A percentile compares a stretch with the other conserved stretches of the same genome.
These are phyloP conservation scores for Melieria crassipennis DNA, from an alignment of 2,888 invertebrate species.

Conservation along the genomic window DNA sequence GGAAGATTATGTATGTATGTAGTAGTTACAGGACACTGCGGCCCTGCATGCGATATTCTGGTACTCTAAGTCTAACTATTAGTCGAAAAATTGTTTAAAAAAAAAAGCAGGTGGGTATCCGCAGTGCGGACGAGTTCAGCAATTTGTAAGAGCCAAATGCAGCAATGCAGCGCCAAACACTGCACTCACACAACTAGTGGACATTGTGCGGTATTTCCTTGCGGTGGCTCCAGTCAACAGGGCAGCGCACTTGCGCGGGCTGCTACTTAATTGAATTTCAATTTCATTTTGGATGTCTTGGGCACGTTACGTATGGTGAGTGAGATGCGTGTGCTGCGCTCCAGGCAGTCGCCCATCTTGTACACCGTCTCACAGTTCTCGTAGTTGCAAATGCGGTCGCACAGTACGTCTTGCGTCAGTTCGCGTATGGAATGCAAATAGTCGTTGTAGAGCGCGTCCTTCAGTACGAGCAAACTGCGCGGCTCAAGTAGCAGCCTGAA, in stretches of 20 bases:
- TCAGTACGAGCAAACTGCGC: conserved; percentile 86
- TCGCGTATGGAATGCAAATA: conserved; percentile 91
- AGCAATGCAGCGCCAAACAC: too few species aligned
- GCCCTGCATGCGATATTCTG: too few species aligned
- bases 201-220: too few species aligned
- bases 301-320: conserved; percentile 94
- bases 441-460: conserved; percentile 82
- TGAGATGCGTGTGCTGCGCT: conserved; percentile 85
- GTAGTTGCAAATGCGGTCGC: conserved; percentile 73
- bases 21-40: too few species aligned
- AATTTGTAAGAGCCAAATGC: too few species aligned
- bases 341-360: conserved; percentile 70
- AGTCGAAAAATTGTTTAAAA: too few species aligned
- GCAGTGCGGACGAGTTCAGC: too few species aligned
- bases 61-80: too few species aligned
- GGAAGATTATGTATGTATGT: too few species aligned
- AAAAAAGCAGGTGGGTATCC: too few species aligned
- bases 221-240: too few species aligned
- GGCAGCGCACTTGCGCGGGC: not conserved
- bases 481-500: conserved; percentile 86
- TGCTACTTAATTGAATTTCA: conserved; percentile 68
- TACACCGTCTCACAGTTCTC: conserved; percentile 71
- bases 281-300: conserved; percentile 81
- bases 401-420: conserved; percentile 72
- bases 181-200: too few species aligned